Evolutionary conservation across 2,113 vertebrate species (phyloP), one percentile per base, ranked within the genome.

Genomic region (Lathamus discolor): DNA sequence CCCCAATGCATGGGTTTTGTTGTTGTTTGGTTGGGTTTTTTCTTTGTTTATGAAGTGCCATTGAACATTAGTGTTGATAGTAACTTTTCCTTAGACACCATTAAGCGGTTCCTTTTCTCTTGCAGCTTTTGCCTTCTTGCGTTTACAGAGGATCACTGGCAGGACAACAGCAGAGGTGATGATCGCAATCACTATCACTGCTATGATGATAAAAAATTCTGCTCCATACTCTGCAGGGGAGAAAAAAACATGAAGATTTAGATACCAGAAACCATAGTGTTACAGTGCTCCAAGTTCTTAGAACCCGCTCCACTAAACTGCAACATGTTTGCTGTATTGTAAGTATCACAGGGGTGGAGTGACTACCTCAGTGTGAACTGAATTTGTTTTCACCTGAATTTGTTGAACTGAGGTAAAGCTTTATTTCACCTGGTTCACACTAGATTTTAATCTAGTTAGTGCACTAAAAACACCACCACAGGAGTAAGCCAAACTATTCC

Each of bases 91-190:
- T 96, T 94, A 98, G 3, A 96, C 61, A 17, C 35, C 19, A 9
- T 88, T 97, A 13, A 98, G 97, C 0, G 98, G 98, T 18, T 96
- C 17, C 28, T 39, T 95, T 86, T 98, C 98, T 92, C 27, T n/a
- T 8, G 18, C 9, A 73, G n/a, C 35, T 86, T 54, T 96, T 70
- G n/a, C n/a, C 41, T 92, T 97, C 92, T 89, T 97, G 74, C 95
- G 96, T 87, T 97, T 99, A 97, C 94, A 98, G 90, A 98, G 97
- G 59, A 97, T 69, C 64, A 99, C 96, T 0, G 94, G 69, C 13
- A 98, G 81, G 24, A 95, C 48, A 10, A 98, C 37, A 67, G 97
- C 55, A 9, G 97, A 44, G 52, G 96, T 74, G 28, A 98, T 67
- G n/a, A 98, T 49, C 14, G 96, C 80, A 9, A 98, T n/a, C 67